Evolutionary conservation across 1,140 invertebrate species (phyloP).

Genomic region (Brachionus paranguensis): DNA sequence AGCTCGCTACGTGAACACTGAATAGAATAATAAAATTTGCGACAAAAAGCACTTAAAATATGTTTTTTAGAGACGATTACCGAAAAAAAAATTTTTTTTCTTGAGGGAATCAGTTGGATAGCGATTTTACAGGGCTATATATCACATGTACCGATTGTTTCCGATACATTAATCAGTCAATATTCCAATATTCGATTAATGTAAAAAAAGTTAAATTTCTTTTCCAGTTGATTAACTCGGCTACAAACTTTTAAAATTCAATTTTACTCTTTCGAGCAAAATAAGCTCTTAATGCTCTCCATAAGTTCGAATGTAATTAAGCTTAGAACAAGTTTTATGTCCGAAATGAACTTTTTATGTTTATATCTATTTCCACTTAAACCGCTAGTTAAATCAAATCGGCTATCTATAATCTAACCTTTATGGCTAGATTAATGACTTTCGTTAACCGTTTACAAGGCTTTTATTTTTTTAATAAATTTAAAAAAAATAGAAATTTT

Average conservation of each 20-base stretch:
- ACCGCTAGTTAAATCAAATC: not conserved
- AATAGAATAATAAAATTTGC: not conserved
- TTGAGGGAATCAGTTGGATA: not conserved
- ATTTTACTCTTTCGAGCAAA: not conserved
- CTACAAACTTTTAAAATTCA: not conserved
- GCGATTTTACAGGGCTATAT: not conserved
- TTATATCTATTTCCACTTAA: not conserved
- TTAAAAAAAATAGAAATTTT: not conserved
- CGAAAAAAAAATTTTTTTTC: not conserved
- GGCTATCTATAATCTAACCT: not conserved
- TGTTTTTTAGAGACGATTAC: slow-evolving; percentile 13
- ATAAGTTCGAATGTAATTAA: not conserved
- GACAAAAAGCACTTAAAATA: not conserved
- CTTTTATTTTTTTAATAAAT: not conserved
- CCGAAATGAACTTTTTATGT: not conserved
- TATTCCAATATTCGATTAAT: slow-evolving; percentile 16
- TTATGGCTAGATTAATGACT: not conserved
- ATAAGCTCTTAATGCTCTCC: not conserved
- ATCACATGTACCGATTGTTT: slow-evolving; percentile 2
- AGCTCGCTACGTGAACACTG: not conserved
- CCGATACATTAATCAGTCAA: slow-evolving; percentile 35
- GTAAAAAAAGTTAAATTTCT: slow-evolving; percentile 6
- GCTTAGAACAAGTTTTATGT: not conserved
- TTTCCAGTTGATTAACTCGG: slow-evolving; percentile 23
- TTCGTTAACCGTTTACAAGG: not conserved